phyloP scores from a whole-genome alignment of 1,140 invertebrate genomes.

The Pogonognathellus flavescens region DNA sequence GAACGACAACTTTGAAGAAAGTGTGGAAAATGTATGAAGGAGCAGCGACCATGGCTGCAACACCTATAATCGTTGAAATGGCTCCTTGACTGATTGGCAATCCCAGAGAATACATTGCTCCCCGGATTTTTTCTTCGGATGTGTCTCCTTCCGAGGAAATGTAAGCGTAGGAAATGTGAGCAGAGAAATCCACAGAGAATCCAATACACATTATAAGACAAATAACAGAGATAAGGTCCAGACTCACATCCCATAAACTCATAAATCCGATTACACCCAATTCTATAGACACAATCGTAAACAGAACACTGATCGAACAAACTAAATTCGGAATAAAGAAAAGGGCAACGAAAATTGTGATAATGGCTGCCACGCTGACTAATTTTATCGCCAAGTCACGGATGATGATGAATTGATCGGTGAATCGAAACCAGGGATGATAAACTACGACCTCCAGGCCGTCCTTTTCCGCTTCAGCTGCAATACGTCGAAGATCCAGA shows the following conservation, averaged over 20 bases:
- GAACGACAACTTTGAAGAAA: slow-evolving; percentile 97
- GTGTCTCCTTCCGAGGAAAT: slow-evolving; percentile 86
- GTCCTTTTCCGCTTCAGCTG: slow-evolving; percentile 75
- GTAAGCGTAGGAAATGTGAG: slow-evolving; percentile 85
- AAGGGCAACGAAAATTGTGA: slow-evolving; percentile 95
- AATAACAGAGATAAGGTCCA: slow-evolving; percentile 98
- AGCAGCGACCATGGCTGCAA: slow-evolving; percentile 86
- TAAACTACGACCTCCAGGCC: slow-evolving; percentile 78
- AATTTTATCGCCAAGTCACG: slow-evolving; percentile 92
- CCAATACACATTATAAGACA: slow-evolving; percentile 99
- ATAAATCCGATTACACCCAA: slow-evolving; percentile 95
- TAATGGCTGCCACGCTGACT: slow-evolving; percentile 88
- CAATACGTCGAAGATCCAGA: slow-evolving; percentile 78
- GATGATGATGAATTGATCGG: slow-evolving; percentile 95
- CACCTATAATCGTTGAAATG: slow-evolving; percentile 67
- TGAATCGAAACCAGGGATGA: slow-evolving; percentile 94
- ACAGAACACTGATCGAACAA: slow-evolving; percentile 93
- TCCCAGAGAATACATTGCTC: slow-evolving; percentile 89
- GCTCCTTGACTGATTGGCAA: slow-evolving; percentile 78
- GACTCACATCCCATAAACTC: slow-evolving; percentile 92
- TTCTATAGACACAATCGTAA: slow-evolving; percentile 95
- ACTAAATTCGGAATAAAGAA: slow-evolving; percentile 95
- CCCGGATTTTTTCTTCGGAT: slow-evolving; percentile 83
- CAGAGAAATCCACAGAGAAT: slow-evolving; percentile 97
- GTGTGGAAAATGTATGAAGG: slow-evolving; percentile 96